Evolutionary conservation across 2,888 invertebrate genomes (phyloP).

Genomic region (Hypomecis atomaria): DNA sequence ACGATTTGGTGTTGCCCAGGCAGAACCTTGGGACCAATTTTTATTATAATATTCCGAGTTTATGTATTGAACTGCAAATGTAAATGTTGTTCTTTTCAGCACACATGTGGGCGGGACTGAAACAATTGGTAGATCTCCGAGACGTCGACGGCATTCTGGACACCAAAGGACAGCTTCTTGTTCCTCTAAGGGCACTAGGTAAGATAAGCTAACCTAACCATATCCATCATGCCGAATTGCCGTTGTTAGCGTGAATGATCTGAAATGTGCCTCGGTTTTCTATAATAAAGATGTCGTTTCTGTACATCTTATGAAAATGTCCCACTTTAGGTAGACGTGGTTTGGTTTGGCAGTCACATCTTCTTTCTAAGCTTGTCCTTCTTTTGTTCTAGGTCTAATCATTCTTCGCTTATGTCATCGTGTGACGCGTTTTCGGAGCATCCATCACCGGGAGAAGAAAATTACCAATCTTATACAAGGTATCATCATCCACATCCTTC

Average conservation of each 20-base stretch:
- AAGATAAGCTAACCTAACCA: too few species aligned
- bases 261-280: too few species aligned
- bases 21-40: conserved; percentile 3
- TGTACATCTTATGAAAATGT: too few species aligned
- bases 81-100: conserved; percentile 46
- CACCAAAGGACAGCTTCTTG: conserved; percentile 80
- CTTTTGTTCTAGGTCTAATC: conserved; percentile 68
- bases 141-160: conserved; percentile 72
- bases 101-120: conserved; percentile 65
- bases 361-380: background rate
- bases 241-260: too few species aligned
- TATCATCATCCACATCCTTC: too few species aligned
- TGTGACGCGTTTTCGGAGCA: conserved; percentile 81
- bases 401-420: conserved; percentile 78
- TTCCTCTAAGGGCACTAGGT: conserved; percentile 81
- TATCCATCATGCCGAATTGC: too few species aligned
- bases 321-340: too few species aligned
- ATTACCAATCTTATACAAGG: conserved; percentile 81
- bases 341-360: too few species aligned
- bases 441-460: conserved; percentile 79
- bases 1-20: conserved; percentile 7
- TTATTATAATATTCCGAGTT: background rate
- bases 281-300: too few species aligned
- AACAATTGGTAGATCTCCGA: conserved; percentile 73
- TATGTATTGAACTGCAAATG: background rate